Conservation (phyloP, 1,140 invertebrate species). For the Palaemon carinicauda region DNA sequence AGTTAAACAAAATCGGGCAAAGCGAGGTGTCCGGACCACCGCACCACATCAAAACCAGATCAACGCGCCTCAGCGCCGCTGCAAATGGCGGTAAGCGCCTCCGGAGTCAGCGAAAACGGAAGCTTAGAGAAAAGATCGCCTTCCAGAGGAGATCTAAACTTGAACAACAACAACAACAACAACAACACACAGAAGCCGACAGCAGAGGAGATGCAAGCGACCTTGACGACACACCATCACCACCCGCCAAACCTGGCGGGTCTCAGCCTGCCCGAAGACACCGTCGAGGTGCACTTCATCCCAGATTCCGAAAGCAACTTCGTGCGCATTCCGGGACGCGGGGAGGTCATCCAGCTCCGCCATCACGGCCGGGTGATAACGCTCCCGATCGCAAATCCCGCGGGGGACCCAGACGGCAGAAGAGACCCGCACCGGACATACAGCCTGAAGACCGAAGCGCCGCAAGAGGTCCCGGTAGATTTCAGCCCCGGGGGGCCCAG, state of each 20-base stretch:
- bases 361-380: conserved; percentile 44
- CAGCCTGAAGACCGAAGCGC: not conserved
- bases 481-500: conserved; percentile 47
- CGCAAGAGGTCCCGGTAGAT: conserved; percentile 39
- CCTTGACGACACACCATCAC: too few species aligned
- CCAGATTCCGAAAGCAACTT: conserved; percentile 44
- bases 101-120: not conserved
- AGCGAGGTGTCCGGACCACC: too few species aligned
- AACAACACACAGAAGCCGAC: not conserved
- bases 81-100: too few species aligned
- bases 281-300: conserved; percentile 43
- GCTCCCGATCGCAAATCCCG: conserved; percentile 10
- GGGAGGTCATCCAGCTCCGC: conserved; percentile 30
- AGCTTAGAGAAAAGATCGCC: not conserved
- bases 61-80: too few species aligned
- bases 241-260: not conserved
- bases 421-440: not conserved
- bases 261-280: conserved; percentile 31
- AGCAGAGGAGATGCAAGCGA: not conserved
- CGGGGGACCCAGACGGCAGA: not conserved
- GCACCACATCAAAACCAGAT: too few species aligned
- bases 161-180: not conserved
- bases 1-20: too few species aligned
- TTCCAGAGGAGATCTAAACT: not conserved
- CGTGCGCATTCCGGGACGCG: conserved; percentile 38